Percentiles rank a stretch among this genome's conserved stretches.
Evolutionary conservation across 2,888 invertebrate genomes (phyloP).

Genomic region (Cataglyphis rosenhaueri): DNA sequence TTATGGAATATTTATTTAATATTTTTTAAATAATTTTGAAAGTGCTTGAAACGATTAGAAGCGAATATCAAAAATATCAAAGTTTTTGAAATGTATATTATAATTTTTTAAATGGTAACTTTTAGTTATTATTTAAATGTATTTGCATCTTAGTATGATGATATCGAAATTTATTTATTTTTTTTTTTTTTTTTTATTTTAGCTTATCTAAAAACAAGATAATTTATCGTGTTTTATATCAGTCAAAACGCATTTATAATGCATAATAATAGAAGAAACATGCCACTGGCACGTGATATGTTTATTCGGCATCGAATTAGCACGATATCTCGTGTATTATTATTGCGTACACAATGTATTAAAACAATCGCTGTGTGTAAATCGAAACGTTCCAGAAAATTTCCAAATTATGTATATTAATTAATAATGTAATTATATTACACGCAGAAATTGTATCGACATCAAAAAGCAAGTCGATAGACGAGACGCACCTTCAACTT

Average conservation of each 20-base stretch:
- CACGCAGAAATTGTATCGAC: slow-evolving; percentile 18
- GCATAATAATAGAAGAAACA: neutral
- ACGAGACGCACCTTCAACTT: slow-evolving; percentile 21
- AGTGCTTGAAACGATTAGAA: too few species aligned
- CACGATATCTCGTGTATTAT: neutral
- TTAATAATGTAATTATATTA: neutral
- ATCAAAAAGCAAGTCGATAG: slow-evolving; percentile 26
- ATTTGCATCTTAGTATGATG: neutral
- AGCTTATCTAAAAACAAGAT: neutral
- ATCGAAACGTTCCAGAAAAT: neutral
- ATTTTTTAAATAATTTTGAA: neutral
- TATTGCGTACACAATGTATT: neutral
- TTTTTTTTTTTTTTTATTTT: neutral
- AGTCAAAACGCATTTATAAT: neutral
- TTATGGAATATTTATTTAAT: neutral
- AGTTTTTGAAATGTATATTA: too few species aligned
- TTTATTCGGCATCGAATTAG: neutral
- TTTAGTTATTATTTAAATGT: neutral
- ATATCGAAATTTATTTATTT: neutral
- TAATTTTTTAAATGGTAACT: neutral
- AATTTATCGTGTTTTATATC: neutral
- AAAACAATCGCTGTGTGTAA: neutral
- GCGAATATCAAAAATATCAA: neutral
- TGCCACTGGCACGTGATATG: neutral
- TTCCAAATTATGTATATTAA: neutral